Evolutionary conservation across 2,888 invertebrate species (phyloP), one percentile per base, ranked within the genome.

Genomic region (Ormia ochracea): DNA sequence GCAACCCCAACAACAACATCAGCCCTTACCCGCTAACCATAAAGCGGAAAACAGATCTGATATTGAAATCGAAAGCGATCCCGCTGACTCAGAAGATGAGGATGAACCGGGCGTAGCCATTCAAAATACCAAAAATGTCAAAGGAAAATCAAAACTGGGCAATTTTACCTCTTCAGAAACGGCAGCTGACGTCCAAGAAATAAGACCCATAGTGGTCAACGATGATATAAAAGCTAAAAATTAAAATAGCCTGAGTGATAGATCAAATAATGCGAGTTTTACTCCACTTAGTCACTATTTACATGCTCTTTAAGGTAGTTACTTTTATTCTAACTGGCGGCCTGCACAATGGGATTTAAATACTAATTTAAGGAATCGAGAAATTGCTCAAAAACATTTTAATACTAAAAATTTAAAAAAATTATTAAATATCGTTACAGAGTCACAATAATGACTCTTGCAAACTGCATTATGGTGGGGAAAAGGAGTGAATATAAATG

Each of bases 1-100:
- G 85, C 93, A 95, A 81, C 94, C 94, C 0, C 85, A 89, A 52
- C 58, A 70, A 6, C 82, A 84, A 63, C 79, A 83, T 87, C 82
- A 82, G 7, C 56, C 73, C 5, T 58, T 79, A n/a, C 82, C 81
- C 1, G 70, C 83, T 26, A 85, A 84, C 48, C 87, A 85, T 38
- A 85, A 84, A 23, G 85, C 86, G 1, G 88, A 89, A 66, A 86
- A 83, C 56, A 88, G 89, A 21, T 85, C 88, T 2, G 88, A 88
- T 31, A 76, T 76, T 52, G 84, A 84, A 3, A 77, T 84, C 3
- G 58, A 83, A 6, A 84, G 85, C 4, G 82, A 83, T n/a, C 72
- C 83, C 6, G 56, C 36, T 4, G 70, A 68, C 6, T 75, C 79
- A 3, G 83, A 82, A 17, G 69, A 82, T n/a, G 77, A 75, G 2